Evolutionary conservation across 2,113 vertebrate species (phyloP).

Genomic region (Pedetes capensis): DNA sequence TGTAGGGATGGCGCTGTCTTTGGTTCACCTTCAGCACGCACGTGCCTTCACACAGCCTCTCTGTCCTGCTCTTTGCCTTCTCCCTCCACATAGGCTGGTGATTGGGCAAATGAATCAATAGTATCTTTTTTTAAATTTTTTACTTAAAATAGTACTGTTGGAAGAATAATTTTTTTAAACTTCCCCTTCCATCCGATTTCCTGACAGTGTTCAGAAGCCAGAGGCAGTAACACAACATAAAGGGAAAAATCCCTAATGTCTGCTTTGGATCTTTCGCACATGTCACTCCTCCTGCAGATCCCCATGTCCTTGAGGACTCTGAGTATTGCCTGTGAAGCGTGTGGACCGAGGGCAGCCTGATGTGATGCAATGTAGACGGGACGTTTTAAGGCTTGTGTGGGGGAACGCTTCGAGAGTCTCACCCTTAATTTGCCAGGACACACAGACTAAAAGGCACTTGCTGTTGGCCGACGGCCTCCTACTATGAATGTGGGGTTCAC

Average conservation of each 20-base stretch:
- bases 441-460: accelerated
- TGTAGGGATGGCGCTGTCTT: accelerated
- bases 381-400: not conserved
- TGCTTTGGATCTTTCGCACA: not conserved
- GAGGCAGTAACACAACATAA: no score
- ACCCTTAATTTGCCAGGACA: not conserved
- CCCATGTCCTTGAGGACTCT: not conserved
- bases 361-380: accelerated
- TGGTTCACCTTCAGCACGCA: accelerated
- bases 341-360: not conserved
- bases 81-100: not conserved
- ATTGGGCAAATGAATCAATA: not conserved
- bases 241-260: not conserved
- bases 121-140: not conserved
- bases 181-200: not conserved
- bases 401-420: not conserved
- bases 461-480: not conserved
- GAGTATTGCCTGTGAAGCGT: accelerated
- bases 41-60: accelerated
- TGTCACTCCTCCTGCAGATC: not conserved
- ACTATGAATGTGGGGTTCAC: accelerated
- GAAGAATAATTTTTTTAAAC: not conserved
- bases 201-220: not conserved
- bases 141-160: not conserved
- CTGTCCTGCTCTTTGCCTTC: no score